Evolutionary conservation across 2,797 vertebrate species (phyloP), one percentile per base, ranked within the genome.

Genomic region (Pipistrellus pygmaeus): DNA sequence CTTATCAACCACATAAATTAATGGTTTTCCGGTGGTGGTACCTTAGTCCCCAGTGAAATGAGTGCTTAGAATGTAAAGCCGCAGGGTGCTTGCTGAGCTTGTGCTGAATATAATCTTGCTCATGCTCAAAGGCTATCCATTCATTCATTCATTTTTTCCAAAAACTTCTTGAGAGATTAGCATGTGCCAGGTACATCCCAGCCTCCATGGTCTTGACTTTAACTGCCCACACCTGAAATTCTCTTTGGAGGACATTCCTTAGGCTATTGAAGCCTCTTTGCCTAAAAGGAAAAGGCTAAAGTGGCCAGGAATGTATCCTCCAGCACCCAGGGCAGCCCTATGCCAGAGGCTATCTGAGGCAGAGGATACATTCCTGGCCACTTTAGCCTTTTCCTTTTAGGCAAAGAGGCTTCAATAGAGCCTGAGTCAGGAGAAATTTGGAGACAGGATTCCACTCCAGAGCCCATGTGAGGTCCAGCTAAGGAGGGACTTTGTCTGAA

Each of bases 391-490:
- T 8, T 25, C 32, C 60, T 8, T 30, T 25, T 30, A 32, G 60
- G 4, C 32, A 66, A 17, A 83, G 57, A 3, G 17, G 25, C 27
- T 86, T 41, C 23, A 35, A 6, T 12, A 35, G 57, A 41, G 38
- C 30, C 60, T 1, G 2, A 17, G 23, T 9, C 8, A 14, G 25
- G 3, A 62, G 57, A 20, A 11, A 8, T 69, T 4, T 9, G 14
- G 30, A 27, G 7, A 10, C 0, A 2, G 0, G 0, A 1, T 0
- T 11, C 0, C 32, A 0, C 1, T n/a, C 7, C 11, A 10, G 4
- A 25, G 10, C 3, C 4, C 0, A 3, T 0, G 0, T 13, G 7
- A 35, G 11, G 1, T 11, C 11, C 6, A 9, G 7, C 5, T 0
- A 5, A 32, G 71, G 13, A 7, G 23, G 14, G 30, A 8, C 13